Base-by-base conservation (phyloP, 2,113 vertebrate species). In the Caranx melampygus region DNA sequence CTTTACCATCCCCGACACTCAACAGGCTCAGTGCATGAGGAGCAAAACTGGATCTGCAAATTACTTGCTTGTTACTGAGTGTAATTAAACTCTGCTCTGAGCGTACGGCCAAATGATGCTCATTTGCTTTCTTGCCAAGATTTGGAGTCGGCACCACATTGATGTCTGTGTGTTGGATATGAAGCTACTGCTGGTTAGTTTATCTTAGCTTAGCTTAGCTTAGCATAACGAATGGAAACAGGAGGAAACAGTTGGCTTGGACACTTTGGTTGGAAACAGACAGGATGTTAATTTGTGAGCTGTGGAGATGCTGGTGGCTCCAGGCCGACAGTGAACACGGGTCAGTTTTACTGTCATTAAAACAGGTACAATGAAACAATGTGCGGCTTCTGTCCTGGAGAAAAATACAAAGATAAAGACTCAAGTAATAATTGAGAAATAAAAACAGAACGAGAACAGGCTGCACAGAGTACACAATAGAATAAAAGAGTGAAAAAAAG, bases 151-250 rank as follows among this genome's bases (percentile, higher is more conserved):
- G 72, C 20, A 18, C 10, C n/a, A 34, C 15, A 34, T 34, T 61
- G 47, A 59, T 9, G 5, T 66, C 4, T 57, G 51, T 42, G 18
- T 16, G 26, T 26, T 55, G 21, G 18, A 5, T 16, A n/a, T 51
- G n/a, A 55, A 34, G 57, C 42, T 60, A 31, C 33, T 40, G 45
- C 55, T n/a, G 3, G 13, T 58, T 66, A 58, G 26, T 20, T 75
- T 75, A 37, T 5, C 37, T 51, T 62, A 37, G 34, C 59, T 62
- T 73, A 31, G 45, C 45, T 75, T 75, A 37, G 37, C 37, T 51
- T 62, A 37, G 34, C 59, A 73, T 73, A 31, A 58, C 45, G 34
- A 37, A 33, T 16, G 20, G 7, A 61, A 37, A 20, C 16, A 14
- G 16, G 16, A 26, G 63, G 8, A 51, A 35, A 35, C 45, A n/a